Evolutionary conservation across 2,113 vertebrate species (phyloP).

Genomic region (Zosterops hypoxanthus): DNA sequence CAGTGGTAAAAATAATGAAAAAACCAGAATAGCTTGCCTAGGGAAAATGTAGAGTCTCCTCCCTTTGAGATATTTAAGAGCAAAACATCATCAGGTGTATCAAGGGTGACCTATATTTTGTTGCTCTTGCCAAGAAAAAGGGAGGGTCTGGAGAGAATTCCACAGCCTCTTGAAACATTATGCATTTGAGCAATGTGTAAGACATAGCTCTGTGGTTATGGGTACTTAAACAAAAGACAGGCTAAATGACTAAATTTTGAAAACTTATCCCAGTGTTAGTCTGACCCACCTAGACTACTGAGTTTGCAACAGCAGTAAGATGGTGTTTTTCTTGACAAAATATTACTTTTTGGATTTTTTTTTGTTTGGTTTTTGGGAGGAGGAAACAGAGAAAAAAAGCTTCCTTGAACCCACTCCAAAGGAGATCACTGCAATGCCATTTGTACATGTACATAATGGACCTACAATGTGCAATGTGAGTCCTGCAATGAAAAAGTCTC

Average conservation of each 20-base stretch:
- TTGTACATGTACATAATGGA: background rate
- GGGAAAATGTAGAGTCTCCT: background rate
- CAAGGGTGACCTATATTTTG: background rate
- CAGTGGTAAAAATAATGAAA: background rate
- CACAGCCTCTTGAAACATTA: rapidly evolving
- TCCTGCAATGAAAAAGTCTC: background rate
- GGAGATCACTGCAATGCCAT: background rate
- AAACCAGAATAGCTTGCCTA: background rate
- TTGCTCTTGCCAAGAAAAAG: background rate
- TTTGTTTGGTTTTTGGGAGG: too few relatives aligned
- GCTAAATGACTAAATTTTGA: background rate
- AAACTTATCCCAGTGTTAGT: background rate
- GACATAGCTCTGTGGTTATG: background rate
- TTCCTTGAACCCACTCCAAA: background rate
- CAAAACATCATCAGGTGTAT: background rate
- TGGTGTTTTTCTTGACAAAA: background rate
- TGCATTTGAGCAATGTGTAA: background rate
- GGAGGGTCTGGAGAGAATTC: background rate
- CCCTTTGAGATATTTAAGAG: background rate
- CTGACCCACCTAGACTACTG: background rate
- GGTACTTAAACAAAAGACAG: background rate
- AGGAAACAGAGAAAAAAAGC: rapidly evolving
- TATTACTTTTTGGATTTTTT: rapidly evolving
- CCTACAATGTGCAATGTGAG: background rate
- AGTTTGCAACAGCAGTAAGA: background rate